Evolutionary conservation across 2,797 vertebrate species (phyloP), one percentile per base, ranked within the genome.

Genomic region (Malacoctenus gilli): DNA sequence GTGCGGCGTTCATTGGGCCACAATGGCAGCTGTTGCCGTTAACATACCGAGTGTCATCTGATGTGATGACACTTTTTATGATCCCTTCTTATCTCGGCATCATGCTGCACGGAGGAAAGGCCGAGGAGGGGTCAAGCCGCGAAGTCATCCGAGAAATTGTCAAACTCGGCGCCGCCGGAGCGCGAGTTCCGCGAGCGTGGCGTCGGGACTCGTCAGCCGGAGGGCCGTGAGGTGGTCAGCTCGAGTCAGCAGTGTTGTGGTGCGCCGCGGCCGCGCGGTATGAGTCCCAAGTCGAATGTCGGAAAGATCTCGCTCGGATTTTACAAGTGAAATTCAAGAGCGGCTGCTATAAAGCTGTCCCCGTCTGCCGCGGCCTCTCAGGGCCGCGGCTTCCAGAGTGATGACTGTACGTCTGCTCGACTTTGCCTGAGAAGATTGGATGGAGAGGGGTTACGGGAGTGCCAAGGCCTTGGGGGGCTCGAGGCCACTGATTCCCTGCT

Each of bases 21-120:
- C 75, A 79, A 76, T 71, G 47, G 59, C 77, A 84, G 80, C 75
- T 77, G 79, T 49, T 54, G 42, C 44, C 50, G 43, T 25, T 55
- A 39, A 60, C 41, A 72, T 70, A 50, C 62, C 60, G 47, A 55
- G 60, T 56, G 50, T 70, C 75, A 68, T 71, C 46, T 67, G 62
- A 84, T 71, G 56, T 46, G 49, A 48, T 60, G 50, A 60, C 63
- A 74, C 60, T 51, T 75, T 72, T 72, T 63, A 71, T 51, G 52
- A 49, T 49, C 28, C 12, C 41, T 61, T 54, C 51, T 43, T 16
- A 52, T 48, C 21, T 59, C 25, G 62, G 50, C 54, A 54, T 59
- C 28, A 37, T 30, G 20, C 34, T 28, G 9, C 34, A 42, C n/a
- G 30, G 5, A 38, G 46, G 59, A 72, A n/a, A 42, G 14, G 36